Percentiles rank a stretch among this genome's conserved stretches.
Conservation (phyloP, 2,113 vertebrate genomes). For the Pionites leucogaster region DNA sequence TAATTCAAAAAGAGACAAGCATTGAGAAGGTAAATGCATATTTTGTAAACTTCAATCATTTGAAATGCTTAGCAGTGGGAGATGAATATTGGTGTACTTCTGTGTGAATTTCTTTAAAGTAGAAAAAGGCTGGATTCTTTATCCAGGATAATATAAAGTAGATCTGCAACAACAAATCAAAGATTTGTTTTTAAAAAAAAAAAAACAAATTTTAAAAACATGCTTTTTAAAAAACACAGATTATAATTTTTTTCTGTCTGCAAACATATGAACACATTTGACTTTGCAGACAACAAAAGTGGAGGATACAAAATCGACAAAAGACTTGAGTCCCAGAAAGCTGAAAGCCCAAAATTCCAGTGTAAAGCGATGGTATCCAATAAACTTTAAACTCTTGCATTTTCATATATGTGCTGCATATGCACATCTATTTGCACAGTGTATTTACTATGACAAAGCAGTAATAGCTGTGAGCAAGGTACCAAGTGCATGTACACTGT, state of each 20-base stretch:
- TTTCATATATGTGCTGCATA: not conserved
- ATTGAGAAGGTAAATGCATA: not conserved
- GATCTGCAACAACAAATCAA: not conserved
- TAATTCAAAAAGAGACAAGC: not conserved
- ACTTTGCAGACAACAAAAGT: not conserved
- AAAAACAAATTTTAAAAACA: not conserved
- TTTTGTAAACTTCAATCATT: not conserved
- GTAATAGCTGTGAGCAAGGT: not conserved
- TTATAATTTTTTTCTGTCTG: not conserved
- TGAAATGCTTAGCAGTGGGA: not conserved
- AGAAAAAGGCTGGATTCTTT: not conserved
- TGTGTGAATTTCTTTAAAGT: not conserved
- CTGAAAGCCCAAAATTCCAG: not conserved
- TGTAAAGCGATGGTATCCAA: not conserved
- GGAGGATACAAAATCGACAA: not conserved
- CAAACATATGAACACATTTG: not conserved
- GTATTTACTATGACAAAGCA: not conserved
- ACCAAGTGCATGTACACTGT: not conserved
- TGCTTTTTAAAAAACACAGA: not conserved
- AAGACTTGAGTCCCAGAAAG: not conserved
- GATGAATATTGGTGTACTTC: not conserved
- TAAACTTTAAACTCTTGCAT: not conserved
- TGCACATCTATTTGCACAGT: accelerated
- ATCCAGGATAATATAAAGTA: not conserved
- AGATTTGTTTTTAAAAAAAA: not conserved